Evolutionary conservation across 2,797 vertebrate genomes (phyloP).

Genomic region (Poeciliopsis presidionis): DNA sequence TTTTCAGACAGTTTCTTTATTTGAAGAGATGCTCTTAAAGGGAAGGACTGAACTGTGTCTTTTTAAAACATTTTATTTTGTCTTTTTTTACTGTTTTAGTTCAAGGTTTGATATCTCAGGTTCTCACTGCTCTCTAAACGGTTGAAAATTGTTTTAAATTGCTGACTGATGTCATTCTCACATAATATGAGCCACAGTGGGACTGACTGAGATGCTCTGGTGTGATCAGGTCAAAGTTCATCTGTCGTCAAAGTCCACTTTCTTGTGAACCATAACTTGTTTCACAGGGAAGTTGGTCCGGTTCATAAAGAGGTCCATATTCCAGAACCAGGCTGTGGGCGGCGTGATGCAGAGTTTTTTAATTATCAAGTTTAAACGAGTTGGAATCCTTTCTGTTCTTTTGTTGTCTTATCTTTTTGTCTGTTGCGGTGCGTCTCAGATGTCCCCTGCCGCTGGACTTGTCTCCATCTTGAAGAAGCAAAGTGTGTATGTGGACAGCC

Average conservation of each 20-base stretch:
- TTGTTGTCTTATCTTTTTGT: background rate
- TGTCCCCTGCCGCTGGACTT: slow-evolving; percentile 86
- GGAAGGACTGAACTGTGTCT: background rate
- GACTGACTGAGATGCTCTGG: background rate
- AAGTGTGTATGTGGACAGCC: slow-evolving; percentile 31
- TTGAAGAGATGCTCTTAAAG: background rate
- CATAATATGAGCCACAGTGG: background rate
- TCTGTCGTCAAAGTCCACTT: background rate
- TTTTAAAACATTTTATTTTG: background rate
- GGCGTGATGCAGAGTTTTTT: slow-evolving; percentile 43
- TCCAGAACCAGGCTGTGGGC: slow-evolving; percentile 4
- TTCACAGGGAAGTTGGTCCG: background rate
- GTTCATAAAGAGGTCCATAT: background rate
- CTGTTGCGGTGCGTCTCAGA: slow-evolving; percentile 69
- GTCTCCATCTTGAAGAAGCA: slow-evolving; percentile 96
- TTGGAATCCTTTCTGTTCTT: background rate
- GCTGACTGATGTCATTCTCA: slow-evolving; percentile 1
- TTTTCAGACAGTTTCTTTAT: background rate
- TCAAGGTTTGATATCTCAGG: background rate
- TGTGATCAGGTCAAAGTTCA: slow-evolving; percentile 21
- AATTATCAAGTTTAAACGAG: slow-evolving; percentile 12
- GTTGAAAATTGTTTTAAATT: background rate
- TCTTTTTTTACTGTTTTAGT: background rate
- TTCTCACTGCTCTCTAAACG: background rate
- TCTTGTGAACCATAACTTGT: background rate